These are phyloP conservation scores for Macrotus californicus DNA, from an alignment of 2,113 vertebrate genomes.

Conservation along the genomic window DNA sequence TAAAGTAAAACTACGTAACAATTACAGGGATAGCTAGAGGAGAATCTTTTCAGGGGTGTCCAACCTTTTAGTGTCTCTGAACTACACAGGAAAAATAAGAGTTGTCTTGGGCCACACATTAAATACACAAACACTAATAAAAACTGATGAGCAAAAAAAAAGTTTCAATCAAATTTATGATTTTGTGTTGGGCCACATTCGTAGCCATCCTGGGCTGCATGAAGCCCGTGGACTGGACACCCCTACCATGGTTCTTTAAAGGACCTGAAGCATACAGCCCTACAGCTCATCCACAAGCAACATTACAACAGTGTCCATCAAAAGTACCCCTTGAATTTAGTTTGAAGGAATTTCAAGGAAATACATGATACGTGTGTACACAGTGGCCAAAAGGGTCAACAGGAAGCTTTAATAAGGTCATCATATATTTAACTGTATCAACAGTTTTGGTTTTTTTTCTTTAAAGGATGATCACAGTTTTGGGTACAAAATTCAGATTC, in stretches of 20 bases:
- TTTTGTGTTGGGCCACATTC: no score
- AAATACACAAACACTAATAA: no score
- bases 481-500: not conserved
- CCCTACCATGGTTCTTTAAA: not conserved
- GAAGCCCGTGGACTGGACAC: no score
- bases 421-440: not conserved
- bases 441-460: not conserved
- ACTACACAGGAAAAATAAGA: no score
- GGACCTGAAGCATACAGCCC: not conserved
- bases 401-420: not conserved
- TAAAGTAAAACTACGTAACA: not conserved
- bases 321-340: not conserved
- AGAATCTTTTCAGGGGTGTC: not conserved
- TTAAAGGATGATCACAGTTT: not conserved
- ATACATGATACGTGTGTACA: not conserved
- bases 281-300: not conserved
- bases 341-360: not conserved
- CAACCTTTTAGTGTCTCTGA: no score
- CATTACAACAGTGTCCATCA: not conserved
- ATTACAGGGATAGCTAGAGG: not conserved
- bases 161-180: no score
- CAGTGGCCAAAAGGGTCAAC: not conserved
- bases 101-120: no score
- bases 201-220: no score
- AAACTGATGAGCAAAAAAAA: no score